Evolutionary conservation across 30 jellyfish, hydroid and myxozoan species (phyloP).

Genomic region (Hydractinia echinata): DNA sequence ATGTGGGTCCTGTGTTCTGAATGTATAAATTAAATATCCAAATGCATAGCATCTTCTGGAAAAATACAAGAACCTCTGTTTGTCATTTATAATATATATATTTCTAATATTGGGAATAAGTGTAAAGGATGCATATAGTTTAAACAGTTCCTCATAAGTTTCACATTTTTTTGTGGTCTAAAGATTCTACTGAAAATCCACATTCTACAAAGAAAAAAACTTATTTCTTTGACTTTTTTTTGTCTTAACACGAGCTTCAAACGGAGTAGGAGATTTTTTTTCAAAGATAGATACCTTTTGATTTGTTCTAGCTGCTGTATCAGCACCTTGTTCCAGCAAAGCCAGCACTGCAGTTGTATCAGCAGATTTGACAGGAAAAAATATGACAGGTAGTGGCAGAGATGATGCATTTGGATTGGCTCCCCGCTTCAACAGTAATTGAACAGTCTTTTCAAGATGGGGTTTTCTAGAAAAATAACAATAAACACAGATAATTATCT

Average conservation of each 20-base stretch:
- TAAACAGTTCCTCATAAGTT: too few relatives aligned
- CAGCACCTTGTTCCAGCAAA: constrained; percentile 62
- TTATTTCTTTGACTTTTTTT: too few relatives aligned
- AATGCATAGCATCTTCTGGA: too few relatives aligned
- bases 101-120: too few relatives aligned
- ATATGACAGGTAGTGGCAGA: constrained; percentile 83
- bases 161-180: background rate
- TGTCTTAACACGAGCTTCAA: background rate
- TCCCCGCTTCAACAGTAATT: constrained; percentile 65
- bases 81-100: too few relatives aligned
- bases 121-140: too few relatives aligned
- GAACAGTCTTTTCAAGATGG: constrained; percentile 62
- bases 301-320: constrained; percentile 47
- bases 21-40: too few relatives aligned
- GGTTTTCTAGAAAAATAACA: constrained; percentile 60
- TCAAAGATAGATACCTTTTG: background rate
- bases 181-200: background rate
- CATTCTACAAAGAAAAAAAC: too few relatives aligned
- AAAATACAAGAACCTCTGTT: too few relatives aligned
- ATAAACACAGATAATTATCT: too few relatives aligned
- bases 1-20: too few relatives aligned
- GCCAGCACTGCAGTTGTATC: constrained; percentile 64
- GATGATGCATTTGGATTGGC: constrained; percentile 84
- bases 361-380: constrained; percentile 90
- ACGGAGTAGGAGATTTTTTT: background rate